Base-by-base conservation (phyloP, 2,888 invertebrate species). In the Argyra leucocephala region DNA sequence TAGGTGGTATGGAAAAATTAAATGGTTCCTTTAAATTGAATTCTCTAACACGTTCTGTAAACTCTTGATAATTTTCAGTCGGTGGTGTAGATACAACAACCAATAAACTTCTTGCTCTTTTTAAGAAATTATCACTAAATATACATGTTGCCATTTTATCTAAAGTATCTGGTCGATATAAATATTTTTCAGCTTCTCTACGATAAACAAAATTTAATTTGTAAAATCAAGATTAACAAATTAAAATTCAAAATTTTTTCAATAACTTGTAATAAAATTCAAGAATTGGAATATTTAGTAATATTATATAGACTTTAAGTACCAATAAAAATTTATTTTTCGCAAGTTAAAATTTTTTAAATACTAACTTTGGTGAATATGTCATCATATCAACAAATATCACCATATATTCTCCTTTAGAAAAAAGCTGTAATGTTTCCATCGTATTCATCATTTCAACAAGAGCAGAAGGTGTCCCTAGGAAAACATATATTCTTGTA, bases 371-470 rank as follows among this genome's bases (percentile, higher is more conserved):
- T 70, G 84, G 83, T 22, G 89, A 86, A 78, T 91, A 92, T n/a
- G 90, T 89, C 84, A 90, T 88, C 86, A 89, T 91, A 76, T 96
- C 96, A 22, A 96, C 92, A 78, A 91, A 92, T 75, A 98, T 93
- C 68, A 98, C 91, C 84, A 95, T 90, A 80, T 97, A 97, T 76
- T 96, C 93, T 24, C 96, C 96, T 69, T 91, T 88, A 65, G 90
- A 89, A 75, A 96, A 90, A 66, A 96, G 81, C 70, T 93, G 90
- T 59, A 89, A 84, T 37, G 89, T 88, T 76, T 96, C 91, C 93
- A 98, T 93, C 23, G 90, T 88, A 48, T 86, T 85, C 90, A 96
- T 93, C 83, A 97, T 88, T 72, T 94, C 93, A 68, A 93, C 88
- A 64, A 97, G 83, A 4, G 91, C 89, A 67, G 87, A 84, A n/a